These are phyloP conservation scores for Tapirus terrestris DNA, from an alignment of 2,113 vertebrate genomes.

Conservation along the genomic window DNA sequence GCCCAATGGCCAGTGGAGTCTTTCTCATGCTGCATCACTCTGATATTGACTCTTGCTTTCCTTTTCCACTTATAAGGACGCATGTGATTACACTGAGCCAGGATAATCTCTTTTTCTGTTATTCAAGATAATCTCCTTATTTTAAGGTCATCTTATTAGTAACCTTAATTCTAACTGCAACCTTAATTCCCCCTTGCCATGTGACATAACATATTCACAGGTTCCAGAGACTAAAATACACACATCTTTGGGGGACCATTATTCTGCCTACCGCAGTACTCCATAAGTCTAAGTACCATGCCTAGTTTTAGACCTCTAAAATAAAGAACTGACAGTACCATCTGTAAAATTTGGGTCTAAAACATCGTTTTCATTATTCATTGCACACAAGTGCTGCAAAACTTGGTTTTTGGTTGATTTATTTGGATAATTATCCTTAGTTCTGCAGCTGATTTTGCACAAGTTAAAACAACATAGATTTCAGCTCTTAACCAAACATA, in stretches of 20 bases:
- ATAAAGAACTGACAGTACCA: background rate
- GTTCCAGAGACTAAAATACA: background rate
- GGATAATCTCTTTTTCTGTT: background rate
- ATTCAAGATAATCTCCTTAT: background rate
- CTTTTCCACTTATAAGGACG: background rate
- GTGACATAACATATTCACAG: background rate
- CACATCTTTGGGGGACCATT: background rate
- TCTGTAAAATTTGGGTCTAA: background rate
- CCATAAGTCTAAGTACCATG: background rate
- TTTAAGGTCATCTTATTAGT: constrained; percentile 1
- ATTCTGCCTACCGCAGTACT: background rate
- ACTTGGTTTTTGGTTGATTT: constrained; percentile 67
- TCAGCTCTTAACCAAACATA: constrained; percentile 35
- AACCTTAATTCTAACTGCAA: constrained; percentile 25
- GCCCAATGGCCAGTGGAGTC: background rate
- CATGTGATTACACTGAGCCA: background rate
- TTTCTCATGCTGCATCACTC: background rate
- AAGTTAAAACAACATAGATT: constrained; percentile 66
- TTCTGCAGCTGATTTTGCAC: constrained; percentile 53
- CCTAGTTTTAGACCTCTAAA: background rate
- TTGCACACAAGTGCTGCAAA: background rate
- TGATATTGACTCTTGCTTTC: background rate
- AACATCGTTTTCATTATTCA: constrained; percentile 21
- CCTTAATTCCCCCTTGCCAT: background rate
- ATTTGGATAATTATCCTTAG: constrained; percentile 61